A percentile compares a stretch with the other conserved stretches of the same genome.
Evolutionary conservation across 2,888 invertebrate species (phyloP).

Genomic region (Xestia sexstrigata): DNA sequence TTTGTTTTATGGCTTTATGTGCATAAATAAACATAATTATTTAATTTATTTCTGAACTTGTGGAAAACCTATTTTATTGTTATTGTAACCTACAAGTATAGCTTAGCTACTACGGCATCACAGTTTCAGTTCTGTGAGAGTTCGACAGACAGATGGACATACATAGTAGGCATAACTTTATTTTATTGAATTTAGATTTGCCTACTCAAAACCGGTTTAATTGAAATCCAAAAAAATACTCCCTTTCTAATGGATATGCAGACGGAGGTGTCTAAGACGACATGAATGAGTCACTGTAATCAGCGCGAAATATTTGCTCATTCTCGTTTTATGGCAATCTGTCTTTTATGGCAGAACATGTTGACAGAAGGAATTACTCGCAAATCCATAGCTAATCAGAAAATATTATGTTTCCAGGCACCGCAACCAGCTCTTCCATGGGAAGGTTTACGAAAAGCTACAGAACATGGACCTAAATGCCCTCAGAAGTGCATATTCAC

Average conservation of each 20-base stretch:
- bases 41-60: background rate
- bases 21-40: background rate
- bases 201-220: background rate
- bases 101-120: no score
- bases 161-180: background rate
- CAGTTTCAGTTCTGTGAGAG: background rate
- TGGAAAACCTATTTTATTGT: background rate
- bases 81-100: background rate
- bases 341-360: constrained; percentile 1
- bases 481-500: constrained; percentile 72
- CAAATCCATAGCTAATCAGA: background rate
- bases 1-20: background rate
- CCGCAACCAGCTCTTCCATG: background rate
- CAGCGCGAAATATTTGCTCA: background rate
- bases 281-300: constrained; percentile 2
- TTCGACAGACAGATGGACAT: background rate
- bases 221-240: background rate
- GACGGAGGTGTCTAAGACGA: background rate
- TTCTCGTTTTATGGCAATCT: constrained; percentile 8
- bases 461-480: constrained; percentile 66
- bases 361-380: background rate
- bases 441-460: background rate
- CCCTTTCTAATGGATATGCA: background rate
- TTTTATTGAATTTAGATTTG: background rate
- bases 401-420: constrained; percentile 67